Percentiles rank a stretch among this genome's conserved stretches.
Evolutionary conservation across 1,140 invertebrate genomes (phyloP).

Genomic region (Dinoponera quadriceps): DNA sequence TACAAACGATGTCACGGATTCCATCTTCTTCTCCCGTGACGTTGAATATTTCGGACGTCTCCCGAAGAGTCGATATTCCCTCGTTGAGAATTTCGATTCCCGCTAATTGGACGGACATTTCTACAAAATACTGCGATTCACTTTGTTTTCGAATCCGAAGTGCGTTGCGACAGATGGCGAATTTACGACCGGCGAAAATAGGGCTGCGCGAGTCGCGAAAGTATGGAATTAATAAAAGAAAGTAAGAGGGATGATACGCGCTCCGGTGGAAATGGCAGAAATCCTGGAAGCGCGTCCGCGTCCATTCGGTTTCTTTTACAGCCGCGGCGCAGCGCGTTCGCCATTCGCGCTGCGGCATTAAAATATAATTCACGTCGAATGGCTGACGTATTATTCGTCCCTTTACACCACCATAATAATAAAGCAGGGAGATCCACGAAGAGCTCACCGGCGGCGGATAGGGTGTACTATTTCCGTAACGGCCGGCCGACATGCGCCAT

Average conservation of each 20-base stretch:
- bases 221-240: constrained; percentile 40
- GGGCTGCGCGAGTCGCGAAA: not conserved
- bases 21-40: not conserved
- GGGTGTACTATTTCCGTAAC: constrained; percentile 31
- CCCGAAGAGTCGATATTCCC: not conserved
- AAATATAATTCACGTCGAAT: constrained; percentile 55
- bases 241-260: not conserved
- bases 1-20: constrained; percentile 5
- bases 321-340: constrained; percentile 4
- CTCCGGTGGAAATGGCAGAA: not conserved
- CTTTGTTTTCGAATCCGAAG: not conserved
- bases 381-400: constrained; percentile 40
- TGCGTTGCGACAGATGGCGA: not conserved
- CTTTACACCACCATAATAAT: constrained; percentile 54
- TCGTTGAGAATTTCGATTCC: not conserved
- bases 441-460: not conserved
- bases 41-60: constrained; percentile 7
- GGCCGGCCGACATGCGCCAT: constrained; percentile 42
- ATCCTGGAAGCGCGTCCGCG: not conserved
- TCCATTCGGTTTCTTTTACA: constrained; percentile 48
- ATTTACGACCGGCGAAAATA: not conserved
- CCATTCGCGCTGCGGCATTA: constrained; percentile 43
- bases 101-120: not conserved
- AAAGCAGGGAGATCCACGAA: constrained; percentile 36
- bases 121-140: not conserved